Evolutionary conservation across 2,888 invertebrate species (phyloP), one percentile per base, ranked within the genome.

Genomic region (Eremobia ochroleuca): DNA sequence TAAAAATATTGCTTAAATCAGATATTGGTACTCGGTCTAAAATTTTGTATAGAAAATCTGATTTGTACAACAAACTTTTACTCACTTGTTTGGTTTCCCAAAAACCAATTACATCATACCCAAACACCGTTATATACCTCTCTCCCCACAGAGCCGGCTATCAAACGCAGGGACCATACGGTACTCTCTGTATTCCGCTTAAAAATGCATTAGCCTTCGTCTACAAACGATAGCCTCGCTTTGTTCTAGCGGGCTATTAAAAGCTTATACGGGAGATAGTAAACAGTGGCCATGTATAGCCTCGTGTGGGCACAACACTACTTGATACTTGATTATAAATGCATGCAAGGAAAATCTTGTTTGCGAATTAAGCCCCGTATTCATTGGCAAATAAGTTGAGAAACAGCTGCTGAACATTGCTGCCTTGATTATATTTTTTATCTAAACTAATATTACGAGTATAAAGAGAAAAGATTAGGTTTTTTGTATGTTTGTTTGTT

Each of bases 191-290:
- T 64, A 66, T 76, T 66, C 61, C 58, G 58, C 25, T 82, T 65
- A 82, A 72, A 81, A 81, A 81, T 81, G 68, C 83, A 77, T 81
- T 72, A 68, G 52, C 43, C 72, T 68, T 52, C 68, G 52, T 68
- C 67, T 69, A 65, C 62, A 72, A 71, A 77, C 52, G 68, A 40
- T 82, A 59, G 59, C 43, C 55, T 75, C 67, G 49, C 83, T 81
- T 72, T 77, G 52, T 81, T 72, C 59, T 65, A 68, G 62, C 43
- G 15, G 46, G 64, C 59, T 82, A 81, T 82, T 81, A 82, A 72
- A 65, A 49, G 80, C 80, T 80, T 80, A 73, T 34, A 66, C 43
- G 49, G 58, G 40, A 25, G 72, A 49, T 64, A 78, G 40, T 65
- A 58, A 65, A 78, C 58, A 58, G 25, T 13, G n/a, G 18, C 64